Evolutionary conservation across 1,140 invertebrate species (phyloP).

Genomic region (Calephelis virginiensis): DNA sequence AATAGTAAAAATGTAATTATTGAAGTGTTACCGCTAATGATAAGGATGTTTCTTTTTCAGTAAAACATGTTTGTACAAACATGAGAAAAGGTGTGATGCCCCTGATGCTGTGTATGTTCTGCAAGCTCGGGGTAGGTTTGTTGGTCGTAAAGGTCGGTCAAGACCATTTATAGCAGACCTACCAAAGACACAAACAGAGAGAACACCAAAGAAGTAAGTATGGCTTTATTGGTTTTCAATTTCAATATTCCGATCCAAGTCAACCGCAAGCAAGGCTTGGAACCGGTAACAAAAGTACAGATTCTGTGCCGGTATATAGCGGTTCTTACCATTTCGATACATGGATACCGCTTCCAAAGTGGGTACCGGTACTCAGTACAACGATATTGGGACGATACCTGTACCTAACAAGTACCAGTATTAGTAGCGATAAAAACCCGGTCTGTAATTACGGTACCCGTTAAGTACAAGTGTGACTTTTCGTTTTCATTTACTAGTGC

Average conservation of each 20-base stretch:
- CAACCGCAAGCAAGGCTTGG: too few species aligned
- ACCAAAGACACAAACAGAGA: not conserved
- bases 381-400: too few species aligned
- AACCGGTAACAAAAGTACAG: too few species aligned
- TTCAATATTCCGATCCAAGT: not conserved
- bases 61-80: constrained; percentile 61
- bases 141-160: constrained; percentile 49
- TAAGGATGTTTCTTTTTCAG: constrained; percentile 35
- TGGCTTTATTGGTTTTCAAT: not conserved
- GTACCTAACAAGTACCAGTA: too few species aligned
- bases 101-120: constrained; percentile 46
- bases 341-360: too few species aligned
- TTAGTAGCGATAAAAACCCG: too few species aligned
- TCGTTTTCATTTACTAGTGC: too few species aligned
- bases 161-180: constrained; percentile 39
- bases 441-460: too few species aligned
- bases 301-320: too few species aligned
- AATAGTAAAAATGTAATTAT: not conserved
- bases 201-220: constrained; percentile 12
- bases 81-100: constrained; percentile 57
- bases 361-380: too few species aligned
- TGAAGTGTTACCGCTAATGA: not conserved
- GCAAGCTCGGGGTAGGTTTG: constrained; percentile 43
- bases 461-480: too few species aligned
- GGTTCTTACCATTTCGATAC: too few species aligned